phyloP scores from a whole-genome alignment of 2,888 invertebrate genomes.

The Rhingia rostrata region DNA sequence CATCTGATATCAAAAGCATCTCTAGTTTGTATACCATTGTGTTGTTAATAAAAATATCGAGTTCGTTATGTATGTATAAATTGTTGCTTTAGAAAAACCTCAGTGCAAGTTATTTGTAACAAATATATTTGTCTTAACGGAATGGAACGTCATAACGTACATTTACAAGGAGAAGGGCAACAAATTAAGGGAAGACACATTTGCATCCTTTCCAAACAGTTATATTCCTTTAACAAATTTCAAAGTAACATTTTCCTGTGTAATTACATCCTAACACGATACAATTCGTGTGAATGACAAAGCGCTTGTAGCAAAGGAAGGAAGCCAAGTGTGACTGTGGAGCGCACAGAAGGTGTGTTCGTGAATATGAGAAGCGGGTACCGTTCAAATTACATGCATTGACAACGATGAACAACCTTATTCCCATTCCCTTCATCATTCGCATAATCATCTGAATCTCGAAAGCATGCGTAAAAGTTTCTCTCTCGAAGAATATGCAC shows the following conservation, averaged over 20 bases:
- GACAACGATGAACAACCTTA: background rate
- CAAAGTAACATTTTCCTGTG: background rate
- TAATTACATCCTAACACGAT: slow-evolving; percentile 4
- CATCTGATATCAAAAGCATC: too few species aligned
- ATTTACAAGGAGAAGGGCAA: background rate
- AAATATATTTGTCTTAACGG: background rate
- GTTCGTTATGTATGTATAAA: too few species aligned
- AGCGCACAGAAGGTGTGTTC: background rate
- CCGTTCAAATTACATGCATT: slow-evolving; percentile 2
- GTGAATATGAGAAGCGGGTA: background rate
- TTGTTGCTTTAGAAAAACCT: too few species aligned
- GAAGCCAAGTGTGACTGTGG: background rate
- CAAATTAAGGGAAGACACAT: background rate
- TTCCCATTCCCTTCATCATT: background rate
- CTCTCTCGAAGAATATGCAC: background rate
- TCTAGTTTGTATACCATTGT: too few species aligned
- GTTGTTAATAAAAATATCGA: too few species aligned
- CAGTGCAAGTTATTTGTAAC: too few species aligned
- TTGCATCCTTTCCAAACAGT: background rate
- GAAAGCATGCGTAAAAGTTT: background rate
- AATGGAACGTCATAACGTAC: background rate
- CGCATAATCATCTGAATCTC: background rate
- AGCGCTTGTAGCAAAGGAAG: slow-evolving; percentile 1
- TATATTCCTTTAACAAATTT: background rate
- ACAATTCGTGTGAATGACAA: background rate